phyloP scores from a whole-genome alignment of 2,888 invertebrate species.

The Phortica magna region DNA sequence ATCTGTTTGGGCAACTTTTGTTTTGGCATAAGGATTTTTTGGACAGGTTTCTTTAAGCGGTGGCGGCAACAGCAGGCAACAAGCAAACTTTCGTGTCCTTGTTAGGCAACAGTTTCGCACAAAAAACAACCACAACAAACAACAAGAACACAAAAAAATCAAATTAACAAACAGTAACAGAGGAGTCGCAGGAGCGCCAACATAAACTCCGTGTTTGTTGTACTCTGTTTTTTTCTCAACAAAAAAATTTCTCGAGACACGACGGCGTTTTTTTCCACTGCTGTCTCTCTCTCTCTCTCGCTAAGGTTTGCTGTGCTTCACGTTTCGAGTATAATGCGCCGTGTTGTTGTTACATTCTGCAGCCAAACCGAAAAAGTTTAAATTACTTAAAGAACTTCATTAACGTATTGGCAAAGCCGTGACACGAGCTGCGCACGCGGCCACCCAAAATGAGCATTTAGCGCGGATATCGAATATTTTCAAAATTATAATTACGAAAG shows the following conservation, averaged over 20 bases:
- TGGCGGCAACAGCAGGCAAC: background rate
- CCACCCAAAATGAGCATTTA: constrained; percentile 32
- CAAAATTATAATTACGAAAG: constrained; percentile 63
- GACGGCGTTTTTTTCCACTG: background rate
- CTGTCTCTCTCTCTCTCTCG: background rate
- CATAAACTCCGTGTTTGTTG: background rate
- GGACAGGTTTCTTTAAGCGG: constrained; percentile 19
- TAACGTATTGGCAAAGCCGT: constrained; percentile 41
- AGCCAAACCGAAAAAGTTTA: constrained; percentile 55
- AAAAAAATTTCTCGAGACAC: background rate
- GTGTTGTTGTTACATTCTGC: constrained; percentile 35
- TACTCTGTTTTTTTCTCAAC: background rate
- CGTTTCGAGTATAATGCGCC: too few relatives aligned
- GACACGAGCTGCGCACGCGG: background rate
- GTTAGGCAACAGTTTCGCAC: constrained; percentile 1
- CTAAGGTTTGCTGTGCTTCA: background rate
- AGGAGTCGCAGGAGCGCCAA: too few relatives aligned
- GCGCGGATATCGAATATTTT: constrained; percentile 53
- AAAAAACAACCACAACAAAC: background rate
- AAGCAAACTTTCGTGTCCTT: constrained; percentile 13
- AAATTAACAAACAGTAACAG: background rate
- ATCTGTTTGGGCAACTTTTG: constrained; percentile 20
- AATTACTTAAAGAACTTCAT: constrained; percentile 64
- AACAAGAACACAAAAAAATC: background rate
- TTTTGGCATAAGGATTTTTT: constrained; percentile 18